These are phyloP conservation scores for Ectemnius cavifrons DNA, from an alignment of 2,888 invertebrate species.

Conservation along the genomic window DNA sequence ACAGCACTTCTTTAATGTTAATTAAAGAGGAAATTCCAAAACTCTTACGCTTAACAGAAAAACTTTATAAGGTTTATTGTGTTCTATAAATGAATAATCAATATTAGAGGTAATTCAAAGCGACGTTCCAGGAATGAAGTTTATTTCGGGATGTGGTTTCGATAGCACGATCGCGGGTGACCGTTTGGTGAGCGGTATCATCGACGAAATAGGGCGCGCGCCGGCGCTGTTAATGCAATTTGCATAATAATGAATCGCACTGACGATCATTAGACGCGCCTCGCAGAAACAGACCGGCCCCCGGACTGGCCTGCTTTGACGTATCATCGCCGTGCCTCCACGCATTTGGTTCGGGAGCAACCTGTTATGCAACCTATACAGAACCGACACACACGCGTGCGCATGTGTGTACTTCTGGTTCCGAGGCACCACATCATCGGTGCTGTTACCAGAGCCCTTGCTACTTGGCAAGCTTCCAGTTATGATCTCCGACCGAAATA, in stretches of 20 bases:
- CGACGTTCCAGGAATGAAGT: not conserved
- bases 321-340: constrained; percentile 54
- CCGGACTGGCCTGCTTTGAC: constrained; percentile 44
- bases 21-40: too few species aligned
- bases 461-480: constrained; percentile 71
- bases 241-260: constrained; percentile 63
- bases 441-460: constrained; percentile 70
- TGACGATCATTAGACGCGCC: constrained; percentile 50
- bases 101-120: not conserved
- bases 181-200: constrained; percentile 22
- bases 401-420: constrained; percentile 28
- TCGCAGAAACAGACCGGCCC: constrained; percentile 32
- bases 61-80: too few species aligned
- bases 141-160: not conserved
- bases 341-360: constrained; percentile 56
- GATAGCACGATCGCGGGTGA: not conserved
- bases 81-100: too few species aligned
- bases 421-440: constrained; percentile 60
- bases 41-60: too few species aligned
- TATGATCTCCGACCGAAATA: constrained; percentile 72
- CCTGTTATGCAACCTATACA: constrained; percentile 71
- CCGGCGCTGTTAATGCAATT: constrained; percentile 63
- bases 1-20: too few species aligned
- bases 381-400: not conserved
- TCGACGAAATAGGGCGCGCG: constrained; percentile 58